phyloP scores from a whole-genome alignment of 2,888 invertebrate genomes.

The Germaria angustata region DNA sequence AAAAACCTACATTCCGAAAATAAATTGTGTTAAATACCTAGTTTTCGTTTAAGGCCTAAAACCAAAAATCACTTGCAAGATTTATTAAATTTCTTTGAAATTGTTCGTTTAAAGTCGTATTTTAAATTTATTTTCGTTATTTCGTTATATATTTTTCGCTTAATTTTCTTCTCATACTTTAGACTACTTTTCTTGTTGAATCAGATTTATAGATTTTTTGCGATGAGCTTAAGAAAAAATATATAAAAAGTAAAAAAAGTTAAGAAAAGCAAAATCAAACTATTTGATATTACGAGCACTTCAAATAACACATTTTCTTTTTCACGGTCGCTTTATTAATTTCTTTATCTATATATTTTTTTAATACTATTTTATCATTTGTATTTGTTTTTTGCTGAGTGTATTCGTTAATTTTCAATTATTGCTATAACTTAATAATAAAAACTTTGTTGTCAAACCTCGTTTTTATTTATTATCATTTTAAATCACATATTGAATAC shows the following conservation, averaged over 20 bases:
- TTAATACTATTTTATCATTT: slow-evolving; percentile 20
- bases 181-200: slow-evolving; percentile 21
- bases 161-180: slow-evolving; percentile 6
- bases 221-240: slow-evolving; percentile 45
- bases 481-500: slow-evolving; percentile 28
- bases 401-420: not conserved
- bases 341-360: slow-evolving; percentile 25
- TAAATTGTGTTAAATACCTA: slow-evolving; percentile 39
- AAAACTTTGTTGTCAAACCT: slow-evolving; percentile 57
- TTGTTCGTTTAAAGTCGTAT: slow-evolving; percentile 54
- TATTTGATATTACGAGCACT: slow-evolving; percentile 4
- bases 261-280: slow-evolving; percentile 18
- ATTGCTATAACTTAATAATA: slow-evolving; percentile 31
- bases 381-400: slow-evolving; percentile 8
- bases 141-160: slow-evolving; percentile 45
- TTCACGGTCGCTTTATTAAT: slow-evolving; percentile 58
- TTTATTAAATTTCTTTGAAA: slow-evolving; percentile 10
- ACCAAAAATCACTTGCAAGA: slow-evolving; percentile 14
- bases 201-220: slow-evolving; percentile 61
- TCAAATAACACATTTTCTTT: slow-evolving; percentile 31
- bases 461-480: slow-evolving; percentile 43
- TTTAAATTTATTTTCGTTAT: slow-evolving; percentile 40
- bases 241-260: slow-evolving; percentile 9
- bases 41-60: slow-evolving; percentile 13
- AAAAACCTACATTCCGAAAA: slow-evolving; percentile 55